Base-by-base conservation (phyloP, 2,797 vertebrate genomes). In the Sphaeramia orbicularis region DNA sequence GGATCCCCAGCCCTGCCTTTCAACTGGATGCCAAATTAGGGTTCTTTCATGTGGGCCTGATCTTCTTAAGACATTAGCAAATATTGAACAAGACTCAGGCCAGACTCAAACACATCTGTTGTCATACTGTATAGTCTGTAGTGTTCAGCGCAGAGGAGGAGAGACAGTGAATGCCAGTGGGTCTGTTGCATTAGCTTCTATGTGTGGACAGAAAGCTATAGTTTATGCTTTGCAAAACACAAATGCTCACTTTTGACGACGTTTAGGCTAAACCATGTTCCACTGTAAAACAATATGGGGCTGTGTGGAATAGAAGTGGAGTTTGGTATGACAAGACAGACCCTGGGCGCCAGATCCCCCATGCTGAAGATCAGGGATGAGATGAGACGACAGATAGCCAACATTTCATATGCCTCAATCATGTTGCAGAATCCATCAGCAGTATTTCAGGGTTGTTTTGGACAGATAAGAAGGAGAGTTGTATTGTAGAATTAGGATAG, bases 71-170 rank as follows among this genome's bases (percentile, higher is more conserved):
- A 86, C 91, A 37, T 75, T 54, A 19, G 89, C 74, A 92, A 92
- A 93, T 91, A 91, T 92, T 92, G 87, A 92, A 84, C 80, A 80
- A 89, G 89, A 72, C 83, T 85, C 56, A 76, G 86, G 84, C 89
- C 90, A 90, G 81, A 87, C 88, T 89, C 88, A 78, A 85, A 89
- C 92, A 88, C 91, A 91, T 93, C 92, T 93, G 92, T 85, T 91
- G 86, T 91, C 87, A 83, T 86, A 18, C 30, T 15, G 32, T 15
- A 81, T 70, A 84, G 81, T 77, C 87, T 82, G 76, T 54, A 65
- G 63, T 71, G 74, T 73, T 71, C n/a, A 66, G 63, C 62, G 37
- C 69, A 76, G 59, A 72, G 64, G 55, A 60, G 45, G 55, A 56
- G 65, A 52, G 63, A 72, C 63, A 32, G 60, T 49, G 69, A 72